phyloP scores from a whole-genome alignment of 2,888 invertebrate species.

The Sialis fuliginosa region DNA sequence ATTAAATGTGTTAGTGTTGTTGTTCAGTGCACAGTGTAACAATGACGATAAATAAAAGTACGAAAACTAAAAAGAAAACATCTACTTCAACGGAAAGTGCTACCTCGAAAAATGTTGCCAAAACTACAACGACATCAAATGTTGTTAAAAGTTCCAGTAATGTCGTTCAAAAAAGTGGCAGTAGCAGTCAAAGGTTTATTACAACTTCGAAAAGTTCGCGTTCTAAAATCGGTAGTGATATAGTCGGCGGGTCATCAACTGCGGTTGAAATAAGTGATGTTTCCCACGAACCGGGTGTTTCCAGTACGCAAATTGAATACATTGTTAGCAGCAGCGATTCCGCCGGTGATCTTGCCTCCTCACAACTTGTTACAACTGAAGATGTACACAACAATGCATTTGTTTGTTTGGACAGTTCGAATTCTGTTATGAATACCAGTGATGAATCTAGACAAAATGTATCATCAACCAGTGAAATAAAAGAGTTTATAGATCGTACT shows the following conservation, averaged over 20 bases:
- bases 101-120: not conserved
- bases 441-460: not conserved
- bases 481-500: not conserved
- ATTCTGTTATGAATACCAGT: not conserved
- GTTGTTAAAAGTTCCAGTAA: not conserved
- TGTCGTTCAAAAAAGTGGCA: not conserved
- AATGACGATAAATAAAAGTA: constrained; percentile 22
- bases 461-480: not conserved
- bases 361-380: not conserved
- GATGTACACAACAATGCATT: not conserved
- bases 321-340: not conserved
- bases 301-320: not conserved
- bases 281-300: not conserved
- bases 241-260: constrained; percentile 14
- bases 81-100: not conserved
- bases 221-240: constrained; percentile 19
- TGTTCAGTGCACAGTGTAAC: constrained; percentile 5
- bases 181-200: not conserved
- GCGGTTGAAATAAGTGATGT: not conserved
- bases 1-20: not conserved
- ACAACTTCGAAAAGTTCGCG: constrained; percentile 20
- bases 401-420: not conserved
- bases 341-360: not conserved
- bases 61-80: constrained; percentile 17
- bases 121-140: not conserved